Base-by-base conservation (phyloP, 2,113 vertebrate species). In the Xiphias gladius region DNA sequence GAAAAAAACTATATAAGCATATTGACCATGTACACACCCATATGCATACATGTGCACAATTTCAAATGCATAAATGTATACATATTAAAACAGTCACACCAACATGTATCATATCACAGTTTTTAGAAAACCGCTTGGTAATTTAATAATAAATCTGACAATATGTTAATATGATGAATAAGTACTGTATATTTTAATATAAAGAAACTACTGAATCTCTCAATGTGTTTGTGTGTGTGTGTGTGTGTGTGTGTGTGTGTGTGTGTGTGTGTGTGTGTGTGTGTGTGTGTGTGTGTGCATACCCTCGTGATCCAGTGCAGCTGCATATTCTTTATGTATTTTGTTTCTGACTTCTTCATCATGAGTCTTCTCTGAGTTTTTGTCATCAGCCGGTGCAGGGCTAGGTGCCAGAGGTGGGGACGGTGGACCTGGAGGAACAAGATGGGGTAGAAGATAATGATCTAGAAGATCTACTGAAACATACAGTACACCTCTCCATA, bases 281-380 rank as follows among this genome's bases (percentile, higher is more conserved):
- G 37, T 17, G 37, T 39, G 41, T 43, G 41, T 57, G 22, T 74
- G 35, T 65, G 9, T 58, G 32, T 39, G 28, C n/a, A 9, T 95
- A 99, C 98, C 97, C 87, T 99, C 97, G 9, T 95, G 89, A 35
- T 94, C 90, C 57, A 98, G 90, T 0, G 96, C 96, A 37, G 90
- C 85, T 37, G 94, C 78, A 92, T 96, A 92, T 80, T 99, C 97
- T 80, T 94, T 85, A 35, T 92, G 94, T 80, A 97, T 95, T 90
- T 92, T 96, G 67, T 89, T 57, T 46, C 11, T 92, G 64, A 95
- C 7, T 67, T 95, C 87, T 30, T 83, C 78, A 83, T 87, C 94
- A 54, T 37, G 92, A 64, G 80, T 84, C 2, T 89, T 86, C 72
- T 93, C 91, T 0, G 78, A 17, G 0, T 81, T 62, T 69, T 95